Evolutionary conservation across 2,113 vertebrate species (phyloP), one percentile per base, ranked within the genome.

Genomic region (Mesocricetus auratus): DNA sequence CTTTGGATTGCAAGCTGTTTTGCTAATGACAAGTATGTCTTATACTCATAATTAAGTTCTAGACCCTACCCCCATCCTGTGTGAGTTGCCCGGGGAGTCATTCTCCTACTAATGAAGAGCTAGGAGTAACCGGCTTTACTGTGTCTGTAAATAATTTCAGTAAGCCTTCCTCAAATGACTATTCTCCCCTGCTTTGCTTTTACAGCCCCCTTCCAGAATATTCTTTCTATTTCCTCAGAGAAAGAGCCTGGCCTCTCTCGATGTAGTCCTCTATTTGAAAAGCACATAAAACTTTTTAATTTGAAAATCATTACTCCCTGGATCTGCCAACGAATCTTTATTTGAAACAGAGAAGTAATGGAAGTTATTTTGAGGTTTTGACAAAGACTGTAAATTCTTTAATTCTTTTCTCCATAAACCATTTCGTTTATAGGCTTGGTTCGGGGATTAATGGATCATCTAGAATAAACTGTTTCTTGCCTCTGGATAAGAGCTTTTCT

Each of bases 341-440:
- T 95, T 96, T 96, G 95, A 96, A 97, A 93, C 62, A 91, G 62
- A 96, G 92, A 95, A 86, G 94, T 94, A 96, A 96, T 0, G 8
- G 50, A 75, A 97, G 96, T 95, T 97, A 96, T 97, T 96, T 82
- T 94, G 92, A 92, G 93, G 83, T 96, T 98, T 97, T 91, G 90
- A 93, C 97, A 97, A 97, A 96, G 97, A 92, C n/a, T 93, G 36
- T 98, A 98, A 97, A 96, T 96, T 97, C 91, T 96, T 95, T 96
- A 89, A 97, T 89, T 95, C 81, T 75, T 97, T 96, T 86, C 89
- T 96, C 82, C 93, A 87, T 96, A 96, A 97, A 97, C 86, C 83
- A 91, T 94, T 96, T 97, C 58, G 91, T 95, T 97, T 96, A 96
- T 86, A 96, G 95, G 24, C 47, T 89, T 94, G 89, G 39, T 97